These are phyloP conservation scores for Leiothrix lutea DNA, from an alignment of 2,113 vertebrate genomes.

Conservation along the genomic window DNA sequence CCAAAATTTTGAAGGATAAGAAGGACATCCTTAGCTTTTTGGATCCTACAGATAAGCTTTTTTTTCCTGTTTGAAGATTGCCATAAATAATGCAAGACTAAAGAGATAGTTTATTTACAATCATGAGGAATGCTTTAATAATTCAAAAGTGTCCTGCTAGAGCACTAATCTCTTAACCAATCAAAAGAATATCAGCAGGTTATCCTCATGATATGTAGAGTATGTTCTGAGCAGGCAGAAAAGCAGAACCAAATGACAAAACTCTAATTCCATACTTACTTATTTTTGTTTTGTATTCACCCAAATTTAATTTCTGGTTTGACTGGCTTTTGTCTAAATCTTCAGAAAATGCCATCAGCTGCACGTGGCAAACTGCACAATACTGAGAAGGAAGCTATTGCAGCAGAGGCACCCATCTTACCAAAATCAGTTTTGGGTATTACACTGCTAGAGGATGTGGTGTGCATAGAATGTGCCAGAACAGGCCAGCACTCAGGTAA, in stretches of 20 bases:
- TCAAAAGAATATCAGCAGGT: not conserved
- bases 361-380: not conserved
- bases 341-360: not conserved
- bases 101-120: not conserved
- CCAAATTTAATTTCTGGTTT: not conserved
- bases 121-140: slow-evolving; percentile 12
- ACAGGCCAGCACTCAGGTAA: not conserved
- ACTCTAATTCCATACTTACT: not conserved
- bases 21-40: not conserved
- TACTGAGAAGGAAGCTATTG: not conserved
- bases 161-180: not conserved
- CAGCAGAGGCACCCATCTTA: not conserved
- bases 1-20: not conserved
- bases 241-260: not conserved
- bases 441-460: not conserved
- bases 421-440: not conserved
- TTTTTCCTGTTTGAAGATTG: not conserved
- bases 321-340: not conserved
- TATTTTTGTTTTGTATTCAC: not conserved
- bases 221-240: not conserved
- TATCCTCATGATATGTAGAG: not conserved
- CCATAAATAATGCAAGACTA: slow-evolving; percentile 26
- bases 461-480: not conserved
- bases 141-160: not conserved
- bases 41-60: not conserved